phyloP scores from a whole-genome alignment of 2,797 vertebrate species.

The Trachops cirrhosus region DNA sequence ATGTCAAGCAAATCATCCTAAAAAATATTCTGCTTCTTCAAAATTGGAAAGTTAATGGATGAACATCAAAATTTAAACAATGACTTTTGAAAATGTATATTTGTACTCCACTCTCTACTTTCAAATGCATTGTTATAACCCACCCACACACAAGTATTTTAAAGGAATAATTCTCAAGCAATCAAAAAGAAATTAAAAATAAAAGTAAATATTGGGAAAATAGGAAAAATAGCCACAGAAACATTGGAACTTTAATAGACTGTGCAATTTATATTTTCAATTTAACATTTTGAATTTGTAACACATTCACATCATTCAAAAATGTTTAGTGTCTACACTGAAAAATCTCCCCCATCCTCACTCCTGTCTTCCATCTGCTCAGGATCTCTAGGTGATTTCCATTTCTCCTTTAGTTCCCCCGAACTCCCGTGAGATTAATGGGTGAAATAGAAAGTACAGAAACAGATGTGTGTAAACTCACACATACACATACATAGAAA shows the following conservation, averaged over 20 bases:
- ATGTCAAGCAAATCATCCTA: background rate
- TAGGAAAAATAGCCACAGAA: background rate
- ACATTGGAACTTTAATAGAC: background rate
- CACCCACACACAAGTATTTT: background rate
- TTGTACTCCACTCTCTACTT: background rate
- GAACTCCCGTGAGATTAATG: background rate
- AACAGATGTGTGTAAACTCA: background rate
- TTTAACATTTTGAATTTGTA: background rate
- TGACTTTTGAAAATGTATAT: background rate
- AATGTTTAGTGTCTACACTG: background rate
- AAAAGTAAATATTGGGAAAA: slow-evolving; percentile 1
- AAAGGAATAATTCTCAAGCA: slow-evolving; percentile 21
- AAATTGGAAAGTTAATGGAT: background rate
- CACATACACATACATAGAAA: background rate
- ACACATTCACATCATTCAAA: background rate
- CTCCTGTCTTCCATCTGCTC: background rate
- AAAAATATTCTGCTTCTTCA: background rate
- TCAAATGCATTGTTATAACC: background rate
- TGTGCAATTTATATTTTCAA: background rate
- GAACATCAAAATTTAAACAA: slow-evolving; percentile 10
- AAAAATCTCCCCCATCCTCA: background rate
- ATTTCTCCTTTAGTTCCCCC: slow-evolving; percentile 30
- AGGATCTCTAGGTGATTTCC: slow-evolving; percentile 8
- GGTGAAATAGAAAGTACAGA: slow-evolving; percentile 40
- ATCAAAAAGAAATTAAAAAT: background rate